Conservation (phyloP, 2,797 vertebrate genomes). For the Eurystomus glaucurus region DNA sequence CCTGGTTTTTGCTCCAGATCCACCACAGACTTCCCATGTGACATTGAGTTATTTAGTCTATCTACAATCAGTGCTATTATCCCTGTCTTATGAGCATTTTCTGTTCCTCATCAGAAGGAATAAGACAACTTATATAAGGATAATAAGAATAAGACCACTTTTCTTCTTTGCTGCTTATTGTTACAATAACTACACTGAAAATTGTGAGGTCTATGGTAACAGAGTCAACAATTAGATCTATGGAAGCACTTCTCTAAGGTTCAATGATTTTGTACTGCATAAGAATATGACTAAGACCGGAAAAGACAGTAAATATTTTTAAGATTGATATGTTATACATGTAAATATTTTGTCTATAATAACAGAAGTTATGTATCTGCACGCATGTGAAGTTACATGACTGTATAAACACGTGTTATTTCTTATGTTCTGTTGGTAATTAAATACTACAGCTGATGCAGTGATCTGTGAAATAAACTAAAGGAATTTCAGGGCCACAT, state of each 20-base stretch:
- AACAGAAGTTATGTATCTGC: neutral
- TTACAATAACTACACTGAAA: neutral
- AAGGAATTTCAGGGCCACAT: neutral
- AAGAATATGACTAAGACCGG: neutral
- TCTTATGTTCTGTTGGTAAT: neutral
- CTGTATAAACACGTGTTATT: accelerated
- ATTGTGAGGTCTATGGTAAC: neutral
- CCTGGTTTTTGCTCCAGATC: neutral
- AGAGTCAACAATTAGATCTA: neutral
- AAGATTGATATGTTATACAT: neutral
- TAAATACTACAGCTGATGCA: neutral
- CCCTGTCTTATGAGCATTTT: neutral
- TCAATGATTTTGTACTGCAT: neutral
- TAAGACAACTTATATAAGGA: neutral
- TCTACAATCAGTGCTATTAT: neutral
- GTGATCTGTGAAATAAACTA: neutral
- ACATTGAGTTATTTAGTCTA: neutral
- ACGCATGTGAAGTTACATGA: neutral
- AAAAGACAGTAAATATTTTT: neutral
- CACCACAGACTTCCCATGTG: neutral
- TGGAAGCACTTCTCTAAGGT: neutral
- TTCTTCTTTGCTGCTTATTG: neutral
- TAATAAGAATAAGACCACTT: neutral
- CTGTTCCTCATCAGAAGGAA: neutral
- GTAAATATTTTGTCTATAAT: neutral